Evolutionary conservation across 2,888 invertebrate species (phyloP).

Genomic region (Therioaphis trifolii): DNA sequence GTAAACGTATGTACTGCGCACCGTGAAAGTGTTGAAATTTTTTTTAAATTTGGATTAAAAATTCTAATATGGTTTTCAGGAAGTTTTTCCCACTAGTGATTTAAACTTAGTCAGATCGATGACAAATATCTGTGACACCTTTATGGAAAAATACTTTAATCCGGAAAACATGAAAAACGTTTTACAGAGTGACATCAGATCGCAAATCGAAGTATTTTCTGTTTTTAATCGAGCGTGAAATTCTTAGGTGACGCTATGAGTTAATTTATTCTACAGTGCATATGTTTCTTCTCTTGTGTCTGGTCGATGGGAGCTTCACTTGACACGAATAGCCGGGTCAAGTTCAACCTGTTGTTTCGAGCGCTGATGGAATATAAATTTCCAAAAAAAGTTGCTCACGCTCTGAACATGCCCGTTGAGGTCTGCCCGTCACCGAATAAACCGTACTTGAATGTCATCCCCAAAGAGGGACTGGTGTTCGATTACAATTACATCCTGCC

Average conservation of each 20-base stretch:
- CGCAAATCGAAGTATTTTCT: conserved; percentile 81
- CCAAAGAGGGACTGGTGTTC: conserved; percentile 85
- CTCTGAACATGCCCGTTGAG: conserved; percentile 70
- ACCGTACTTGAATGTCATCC: conserved; percentile 86
- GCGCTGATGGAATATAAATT: conserved; percentile 87
- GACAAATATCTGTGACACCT: conserved; percentile 89
- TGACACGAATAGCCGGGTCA: conserved; percentile 77
- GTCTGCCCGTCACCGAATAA: conserved; percentile 73
- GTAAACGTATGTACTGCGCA: conserved; percentile 1
- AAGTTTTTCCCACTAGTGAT: conserved; percentile 85
- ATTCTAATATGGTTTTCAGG: conserved; percentile 9
- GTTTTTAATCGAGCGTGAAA: background rate
- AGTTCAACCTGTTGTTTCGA: conserved; percentile 81
- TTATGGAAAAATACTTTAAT: conserved; percentile 86
- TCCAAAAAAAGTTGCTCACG: conserved; percentile 74
- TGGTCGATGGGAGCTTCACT: conserved; percentile 92
- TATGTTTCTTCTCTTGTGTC: conserved; percentile 91
- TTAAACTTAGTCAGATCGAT: conserved; percentile 82
- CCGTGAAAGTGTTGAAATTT: background rate
- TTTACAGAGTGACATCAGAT: conserved; percentile 83
- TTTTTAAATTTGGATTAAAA: background rate
- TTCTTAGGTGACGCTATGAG: background rate
- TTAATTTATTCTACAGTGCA: conserved; percentile 75
- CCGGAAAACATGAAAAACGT: conserved; percentile 77
- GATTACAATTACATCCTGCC: conserved; percentile 92